Evolutionary conservation across 2,797 vertebrate species (phyloP).

Genomic region (Amblyopsis hoosieri): DNA sequence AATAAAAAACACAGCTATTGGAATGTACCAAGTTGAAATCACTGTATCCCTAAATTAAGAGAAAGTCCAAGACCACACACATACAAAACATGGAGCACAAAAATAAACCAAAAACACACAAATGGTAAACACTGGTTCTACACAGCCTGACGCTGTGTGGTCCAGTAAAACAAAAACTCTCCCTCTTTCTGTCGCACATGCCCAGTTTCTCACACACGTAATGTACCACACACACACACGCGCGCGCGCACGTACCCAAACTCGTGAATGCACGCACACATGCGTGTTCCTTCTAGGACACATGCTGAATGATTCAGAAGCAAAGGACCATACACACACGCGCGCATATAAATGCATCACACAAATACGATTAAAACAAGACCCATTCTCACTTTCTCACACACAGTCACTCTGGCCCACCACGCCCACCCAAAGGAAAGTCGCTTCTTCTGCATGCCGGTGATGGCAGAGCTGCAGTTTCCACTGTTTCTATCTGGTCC

Average conservation of each 20-base stretch:
- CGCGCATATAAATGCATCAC: not conserved
- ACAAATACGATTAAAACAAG: not conserved
- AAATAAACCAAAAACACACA: conserved; percentile 21
- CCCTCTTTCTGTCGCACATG: not conserved
- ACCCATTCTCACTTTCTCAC: not conserved
- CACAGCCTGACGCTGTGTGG: conserved; percentile 58
- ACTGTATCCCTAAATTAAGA: no score
- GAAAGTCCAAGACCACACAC: conserved; percentile 1
- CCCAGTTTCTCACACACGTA: no score
- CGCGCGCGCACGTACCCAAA: no score
- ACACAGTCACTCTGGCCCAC: conserved; percentile 30
- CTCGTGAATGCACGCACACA: not conserved
- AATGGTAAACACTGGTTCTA: conserved; percentile 20
- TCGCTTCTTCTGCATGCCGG: conserved; percentile 1
- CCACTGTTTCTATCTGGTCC: conserved; percentile 3
- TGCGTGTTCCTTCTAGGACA: not conserved
- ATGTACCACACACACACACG: no score
- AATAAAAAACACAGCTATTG: no score
- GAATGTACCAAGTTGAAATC: no score
- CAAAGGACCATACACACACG: not conserved
- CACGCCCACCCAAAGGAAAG: conserved; percentile 57
- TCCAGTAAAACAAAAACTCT: conserved; percentile 55
- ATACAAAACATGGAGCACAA: not conserved
- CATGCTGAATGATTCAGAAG: not conserved
- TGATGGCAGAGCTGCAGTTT: conserved; percentile 19